Conservation (phyloP, 2,888 invertebrate genomes). For the Synergus laeviventris region DNA sequence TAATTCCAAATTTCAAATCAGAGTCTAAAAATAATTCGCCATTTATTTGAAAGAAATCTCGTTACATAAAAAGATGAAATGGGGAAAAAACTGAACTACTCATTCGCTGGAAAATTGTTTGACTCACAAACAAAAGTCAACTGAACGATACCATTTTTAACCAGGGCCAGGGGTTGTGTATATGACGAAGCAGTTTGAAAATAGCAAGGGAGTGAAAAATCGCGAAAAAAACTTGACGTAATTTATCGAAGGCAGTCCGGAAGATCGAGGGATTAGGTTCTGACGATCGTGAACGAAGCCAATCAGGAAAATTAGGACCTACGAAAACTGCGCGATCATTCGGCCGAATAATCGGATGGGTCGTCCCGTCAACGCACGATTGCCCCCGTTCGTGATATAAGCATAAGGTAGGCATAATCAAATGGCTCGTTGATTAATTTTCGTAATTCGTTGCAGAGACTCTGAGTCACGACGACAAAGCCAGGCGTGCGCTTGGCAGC, state of each 20-base stretch:
- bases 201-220: constrained; percentile 10
- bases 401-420: constrained; percentile 6
- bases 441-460: constrained; percentile 56
- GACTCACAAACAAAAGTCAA: neutral
- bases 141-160: neutral
- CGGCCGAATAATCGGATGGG: constrained; percentile 13
- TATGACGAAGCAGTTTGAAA: constrained; percentile 19
- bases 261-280: constrained; percentile 6
- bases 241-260: constrained; percentile 25
- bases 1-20: neutral
- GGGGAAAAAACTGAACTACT: neutral
- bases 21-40: neutral
- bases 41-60: neutral
- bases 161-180: constrained; percentile 8
- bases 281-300: neutral
- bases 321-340: constrained; percentile 21
- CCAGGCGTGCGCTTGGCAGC: constrained; percentile 45
- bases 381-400: constrained; percentile 2
- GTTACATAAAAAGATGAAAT: neutral
- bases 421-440: constrained; percentile 58
- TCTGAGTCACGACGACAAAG: constrained; percentile 49
- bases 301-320: constrained; percentile 33
- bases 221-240: neutral
- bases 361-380: neutral
- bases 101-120: neutral